Base-by-base conservation (phyloP, 2,797 vertebrate genomes). In the Danio albolineatus region DNA sequence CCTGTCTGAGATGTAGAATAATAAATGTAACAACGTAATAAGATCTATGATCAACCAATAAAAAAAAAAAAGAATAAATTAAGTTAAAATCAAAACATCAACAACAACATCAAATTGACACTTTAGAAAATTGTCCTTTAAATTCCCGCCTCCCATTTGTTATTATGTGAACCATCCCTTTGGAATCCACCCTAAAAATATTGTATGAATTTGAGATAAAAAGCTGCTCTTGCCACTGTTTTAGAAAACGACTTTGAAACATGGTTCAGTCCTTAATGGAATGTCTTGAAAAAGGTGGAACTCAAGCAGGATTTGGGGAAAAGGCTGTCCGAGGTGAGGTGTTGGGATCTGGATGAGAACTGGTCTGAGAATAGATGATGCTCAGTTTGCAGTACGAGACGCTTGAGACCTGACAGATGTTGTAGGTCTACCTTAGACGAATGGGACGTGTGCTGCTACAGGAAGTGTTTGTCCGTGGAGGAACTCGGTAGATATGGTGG, bases 51-150 rank as follows among this genome's bases (percentile, higher is more conserved):
- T 70, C n/a, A 53, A 83, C 71, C 39, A 61, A 73, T 48, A 21
- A 48, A 76, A 76, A 80, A 51, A 84, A 75, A 70, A 80, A 19
- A 84, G 86, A 65, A 19, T 12, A 17, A 60, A 60, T 59, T n/a
- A 70, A 70, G 49, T 53, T 13, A 8, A 7, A 51, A 7, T 10
- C 16, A 16, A 21, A 46, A 19, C 39, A 39, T 10, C 5, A 21
- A 57, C 2, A 56, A 57, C 10, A 12, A 21, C 57, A n/a, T n/a
- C n/a, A n/a, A 92, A 87, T 70, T 86, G 56, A 71, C 56, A 61
- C 85, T 85, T 92, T 76, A 88, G 74, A 84, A 89, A 87, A 78
- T 73, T 69, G 76, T 90, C 56, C 60, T 83, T 85, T 81, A 90
- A 89, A 89, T 86, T 87, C 90, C 89, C 88, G 86, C 74, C 36